phyloP scores from a whole-genome alignment of 1,140 invertebrate genomes.

The Drosophila ironensis region DNA sequence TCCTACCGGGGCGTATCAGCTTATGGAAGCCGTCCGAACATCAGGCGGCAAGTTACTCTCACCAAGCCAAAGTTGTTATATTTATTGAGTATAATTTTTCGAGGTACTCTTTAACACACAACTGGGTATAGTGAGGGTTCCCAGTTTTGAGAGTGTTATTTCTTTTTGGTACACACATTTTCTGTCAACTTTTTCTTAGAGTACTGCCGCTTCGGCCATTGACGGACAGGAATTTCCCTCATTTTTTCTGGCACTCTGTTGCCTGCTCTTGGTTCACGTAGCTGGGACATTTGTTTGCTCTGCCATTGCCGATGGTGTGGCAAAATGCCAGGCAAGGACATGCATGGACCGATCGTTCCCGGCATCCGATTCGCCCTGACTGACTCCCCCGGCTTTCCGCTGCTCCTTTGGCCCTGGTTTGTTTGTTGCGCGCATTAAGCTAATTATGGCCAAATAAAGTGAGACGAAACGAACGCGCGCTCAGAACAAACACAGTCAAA shows the following conservation, averaged over 20 bases:
- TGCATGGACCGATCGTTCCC: constrained; percentile 29
- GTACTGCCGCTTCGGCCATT: not conserved
- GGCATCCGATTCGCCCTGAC: not conserved
- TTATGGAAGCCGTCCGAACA: too few relatives aligned
- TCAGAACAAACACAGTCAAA: constrained; percentile 42
- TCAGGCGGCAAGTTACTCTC: not conserved
- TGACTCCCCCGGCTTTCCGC: too few relatives aligned
- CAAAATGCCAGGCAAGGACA: constrained; percentile 60
- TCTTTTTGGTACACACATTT: too few relatives aligned
- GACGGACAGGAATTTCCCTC: not conserved
- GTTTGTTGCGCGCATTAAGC: constrained; percentile 76
- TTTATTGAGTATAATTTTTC: too few relatives aligned
- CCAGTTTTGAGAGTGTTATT: too few relatives aligned
- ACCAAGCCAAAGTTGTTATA: too few relatives aligned
- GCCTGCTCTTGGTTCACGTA: constrained; percentile 20
- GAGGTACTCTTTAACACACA: too few relatives aligned
- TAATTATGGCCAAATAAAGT: constrained; percentile 79
- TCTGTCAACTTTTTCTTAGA: too few relatives aligned
- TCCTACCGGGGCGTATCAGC: not conserved
- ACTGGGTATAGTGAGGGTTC: too few relatives aligned
- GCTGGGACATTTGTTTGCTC: constrained; percentile 61
- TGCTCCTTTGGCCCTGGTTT: constrained; percentile 32
- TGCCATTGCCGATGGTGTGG: constrained; percentile 46
- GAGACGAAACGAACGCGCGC: constrained; percentile 65
- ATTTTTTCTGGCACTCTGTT: constrained; percentile 41